These are phyloP conservation scores for Athetis lepigone DNA, from an alignment of 2,888 invertebrate species.

Conservation along the genomic window DNA sequence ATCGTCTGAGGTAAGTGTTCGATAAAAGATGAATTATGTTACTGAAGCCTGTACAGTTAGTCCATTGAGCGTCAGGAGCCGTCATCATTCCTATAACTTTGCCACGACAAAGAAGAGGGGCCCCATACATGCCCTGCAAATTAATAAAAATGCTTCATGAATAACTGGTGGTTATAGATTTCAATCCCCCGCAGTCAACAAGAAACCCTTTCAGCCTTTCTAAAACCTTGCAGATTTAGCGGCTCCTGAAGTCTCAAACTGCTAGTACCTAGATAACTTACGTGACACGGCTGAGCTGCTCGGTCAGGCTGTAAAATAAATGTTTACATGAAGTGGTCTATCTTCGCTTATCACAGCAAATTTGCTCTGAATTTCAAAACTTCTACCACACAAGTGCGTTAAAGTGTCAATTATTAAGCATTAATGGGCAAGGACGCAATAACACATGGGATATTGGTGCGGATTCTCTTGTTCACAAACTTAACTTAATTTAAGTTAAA, in stretches of 20 bases:
- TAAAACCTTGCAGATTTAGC: neutral
- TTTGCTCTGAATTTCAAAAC: too few species aligned
- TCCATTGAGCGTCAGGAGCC: conserved; percentile 86
- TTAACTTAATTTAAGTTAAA: too few species aligned
- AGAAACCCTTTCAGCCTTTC: neutral
- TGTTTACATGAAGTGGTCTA: neutral
- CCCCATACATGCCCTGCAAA: conserved; percentile 84
- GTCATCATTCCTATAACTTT: conserved; percentile 76
- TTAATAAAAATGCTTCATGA: conserved; percentile 1
- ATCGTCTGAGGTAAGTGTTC: conserved; percentile 62
- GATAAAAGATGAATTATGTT: conserved; percentile 75
- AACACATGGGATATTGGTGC: too few species aligned
- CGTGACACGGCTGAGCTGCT: conserved; percentile 83
- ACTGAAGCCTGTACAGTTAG: conserved; percentile 83
- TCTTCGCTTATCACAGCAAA: neutral
- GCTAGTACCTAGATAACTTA: conserved; percentile 68
- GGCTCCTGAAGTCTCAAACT: neutral
- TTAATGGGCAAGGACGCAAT: too few species aligned
- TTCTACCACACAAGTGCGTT: too few species aligned
- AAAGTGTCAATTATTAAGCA: too few species aligned
- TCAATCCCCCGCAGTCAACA: too few species aligned
- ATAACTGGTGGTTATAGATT: too few species aligned
- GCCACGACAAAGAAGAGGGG: conserved; percentile 81
- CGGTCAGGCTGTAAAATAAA: conserved; percentile 76
- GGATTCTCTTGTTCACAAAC: too few species aligned